Evolutionary conservation across 2,888 invertebrate genomes (phyloP), one percentile per base, ranked within the genome.

Genomic region (Cataglyphis rosenhaueri): DNA sequence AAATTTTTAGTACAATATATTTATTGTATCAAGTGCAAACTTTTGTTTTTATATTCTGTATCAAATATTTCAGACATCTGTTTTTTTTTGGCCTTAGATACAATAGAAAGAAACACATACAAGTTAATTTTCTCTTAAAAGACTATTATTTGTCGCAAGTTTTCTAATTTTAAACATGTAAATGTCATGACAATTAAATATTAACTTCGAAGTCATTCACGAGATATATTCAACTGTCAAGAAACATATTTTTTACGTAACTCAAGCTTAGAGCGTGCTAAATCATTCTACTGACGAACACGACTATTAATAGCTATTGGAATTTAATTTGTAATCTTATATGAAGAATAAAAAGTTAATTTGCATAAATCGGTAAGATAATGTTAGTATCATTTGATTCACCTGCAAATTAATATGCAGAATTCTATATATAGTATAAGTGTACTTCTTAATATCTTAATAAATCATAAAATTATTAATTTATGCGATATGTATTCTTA

Each of bases 291-390:
- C 10, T 66, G 2, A 21, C 21, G 18, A 55, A 57, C 4, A 57
- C 21, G 21, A 35, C 21, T 57, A 57, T 21, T 71, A 71, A 38
- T 5, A 71, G 10, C 10, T 57, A 0, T 18, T 71, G 25, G 21
- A 55, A 21, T 25, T 71, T 71, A 55, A 70, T 70, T 55, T 55
- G 21, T 55, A 35, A 70, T 52, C 32, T 68, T 21, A 52, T 32
- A 57, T 38, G 25, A 18, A 6, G 57, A 25, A 18, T 21, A 70
- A 57, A 57, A 71, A 57, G 10, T 71, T 71, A 52, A 29, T 55
- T 55, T 38, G 38, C 35, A 25, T 18, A 6, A 38, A 3, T 55
- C 9, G 4, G 0, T 71, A 57, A 57, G 38, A 71, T 18, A 18
- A 70, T 2, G 21, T 21, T 57, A 15, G 1, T 55, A 38, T 55